phyloP scores from a whole-genome alignment of 2,113 vertebrate genomes.

The Lophura nycthemera region DNA sequence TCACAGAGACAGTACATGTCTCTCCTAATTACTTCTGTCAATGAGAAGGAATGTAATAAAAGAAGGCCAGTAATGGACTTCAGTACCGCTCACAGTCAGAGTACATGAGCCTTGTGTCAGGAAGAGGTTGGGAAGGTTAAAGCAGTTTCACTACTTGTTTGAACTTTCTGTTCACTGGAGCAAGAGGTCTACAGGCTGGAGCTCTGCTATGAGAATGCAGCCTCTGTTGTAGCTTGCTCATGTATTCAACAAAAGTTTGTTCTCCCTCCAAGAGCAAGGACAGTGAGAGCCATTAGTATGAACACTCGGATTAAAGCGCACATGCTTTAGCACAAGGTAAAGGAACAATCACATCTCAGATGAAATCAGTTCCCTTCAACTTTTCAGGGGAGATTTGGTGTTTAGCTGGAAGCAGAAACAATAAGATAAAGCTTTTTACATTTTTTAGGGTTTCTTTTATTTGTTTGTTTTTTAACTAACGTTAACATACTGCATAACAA shows the following conservation, averaged over 20 bases:
- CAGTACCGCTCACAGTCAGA: background rate
- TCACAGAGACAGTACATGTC: background rate
- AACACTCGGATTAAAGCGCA: background rate
- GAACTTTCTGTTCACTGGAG: background rate
- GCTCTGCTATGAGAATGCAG: background rate
- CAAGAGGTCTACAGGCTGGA: background rate
- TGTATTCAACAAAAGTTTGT: background rate
- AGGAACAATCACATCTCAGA: background rate
- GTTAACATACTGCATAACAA: background rate
- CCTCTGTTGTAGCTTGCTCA: background rate
- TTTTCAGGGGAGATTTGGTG: background rate
- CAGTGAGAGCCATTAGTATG: background rate
- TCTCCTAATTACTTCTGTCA: background rate
- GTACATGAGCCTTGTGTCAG: background rate
- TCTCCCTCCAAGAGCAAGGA: background rate
- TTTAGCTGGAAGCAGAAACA: background rate
- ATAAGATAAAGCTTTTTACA: background rate
- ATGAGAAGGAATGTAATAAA: constrained; percentile 10
- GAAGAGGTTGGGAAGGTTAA: background rate
- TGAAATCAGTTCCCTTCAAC: background rate
- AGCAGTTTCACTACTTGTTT: background rate
- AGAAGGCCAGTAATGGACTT: background rate
- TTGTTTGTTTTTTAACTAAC: background rate
- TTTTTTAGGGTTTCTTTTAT: background rate
- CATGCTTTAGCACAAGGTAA: background rate